A percentile compares a stretch with the other conserved stretches of the same genome.
These are phyloP conservation scores for Pelobates fuscus DNA, from an alignment of 2,113 vertebrate species.

Conservation along the genomic window DNA sequence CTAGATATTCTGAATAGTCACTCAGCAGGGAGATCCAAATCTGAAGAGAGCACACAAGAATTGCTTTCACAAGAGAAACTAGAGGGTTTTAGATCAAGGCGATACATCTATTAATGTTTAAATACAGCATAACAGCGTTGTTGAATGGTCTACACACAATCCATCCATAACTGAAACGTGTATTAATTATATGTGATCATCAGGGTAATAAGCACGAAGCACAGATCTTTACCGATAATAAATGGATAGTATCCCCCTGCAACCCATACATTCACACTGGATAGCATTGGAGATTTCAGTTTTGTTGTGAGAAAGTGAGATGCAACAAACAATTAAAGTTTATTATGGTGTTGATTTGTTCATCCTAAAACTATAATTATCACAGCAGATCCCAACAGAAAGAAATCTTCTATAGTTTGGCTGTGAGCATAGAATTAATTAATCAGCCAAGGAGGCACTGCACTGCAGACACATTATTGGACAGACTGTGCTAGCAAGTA, in stretches of 20 bases:
- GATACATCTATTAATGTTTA: background rate
- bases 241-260: constrained; percentile 54
- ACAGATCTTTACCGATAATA: constrained; percentile 26
- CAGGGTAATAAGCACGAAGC: constrained; percentile 53
- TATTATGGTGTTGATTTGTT: constrained; percentile 55
- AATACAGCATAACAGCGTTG: background rate
- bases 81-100: background rate
- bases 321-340: constrained; percentile 61
- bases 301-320: constrained; percentile 57
- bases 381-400: constrained; percentile 48
- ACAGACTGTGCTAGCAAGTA: no score
- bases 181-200: constrained; percentile 3
- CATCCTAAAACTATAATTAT: constrained; percentile 59
- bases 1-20: no score
- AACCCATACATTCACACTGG: constrained; percentile 61
- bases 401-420: constrained; percentile 35
- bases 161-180: background rate
- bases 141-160: background rate
- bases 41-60: no score
- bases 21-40: no score
- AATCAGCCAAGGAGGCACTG: background rate
- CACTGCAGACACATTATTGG: background rate
- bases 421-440: constrained; percentile 40
- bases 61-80: no score
- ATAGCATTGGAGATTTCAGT: constrained; percentile 65